Evolutionary conservation across 1,140 invertebrate genomes (phyloP), one percentile per base, ranked within the genome.

Genomic region (Drosophila miranda): DNA sequence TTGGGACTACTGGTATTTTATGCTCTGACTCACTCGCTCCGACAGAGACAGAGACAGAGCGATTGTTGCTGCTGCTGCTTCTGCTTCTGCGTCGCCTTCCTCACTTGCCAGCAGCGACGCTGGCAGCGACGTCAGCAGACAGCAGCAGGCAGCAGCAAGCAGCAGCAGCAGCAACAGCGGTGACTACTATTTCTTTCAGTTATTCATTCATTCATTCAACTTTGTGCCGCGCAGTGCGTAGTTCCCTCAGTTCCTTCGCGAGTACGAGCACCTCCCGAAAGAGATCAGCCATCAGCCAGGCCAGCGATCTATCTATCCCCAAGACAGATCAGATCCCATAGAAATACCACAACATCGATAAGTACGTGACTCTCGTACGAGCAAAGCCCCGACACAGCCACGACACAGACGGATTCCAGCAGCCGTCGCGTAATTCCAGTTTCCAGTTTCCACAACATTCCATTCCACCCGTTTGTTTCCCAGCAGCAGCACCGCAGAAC

Each of bases 181-280:
- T 77, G 82, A 87, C 82, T 86, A 86, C 82, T 86, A 86, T 86
- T 86, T 86, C 81, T 86, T 87, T 86, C 82, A 86, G 82, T 86
- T 86, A 86, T 86, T 86, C 79, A 82, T 86, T 86, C 82, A 86
- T 86, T 86, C 82, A 86, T 86, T 86, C 82, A 86, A 86, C 83
- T 87, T 86, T 86, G 82, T 86, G 82, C 82, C 82, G 82, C 82
- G 79, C 82, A 86, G 82, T 86, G 82, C 82, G 82, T 86, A 86
- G 84, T 87, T 68, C 63, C 66, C 66, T 68, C 64, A 38, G 82
- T 86, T 86, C 82, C 82, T 86, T 87, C 82, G 82, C 83, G 82
- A 71, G 80, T 84, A 84, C 80, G 34, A 30, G 30, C 28, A 30
- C 80, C 78, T 75, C 45, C 51, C 21, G 19, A 63, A 58, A 62